Percentiles rank a stretch among this genome's conserved stretches.
Conservation (phyloP, 2,113 vertebrate genomes). For the Isurus oxyrinchus region DNA sequence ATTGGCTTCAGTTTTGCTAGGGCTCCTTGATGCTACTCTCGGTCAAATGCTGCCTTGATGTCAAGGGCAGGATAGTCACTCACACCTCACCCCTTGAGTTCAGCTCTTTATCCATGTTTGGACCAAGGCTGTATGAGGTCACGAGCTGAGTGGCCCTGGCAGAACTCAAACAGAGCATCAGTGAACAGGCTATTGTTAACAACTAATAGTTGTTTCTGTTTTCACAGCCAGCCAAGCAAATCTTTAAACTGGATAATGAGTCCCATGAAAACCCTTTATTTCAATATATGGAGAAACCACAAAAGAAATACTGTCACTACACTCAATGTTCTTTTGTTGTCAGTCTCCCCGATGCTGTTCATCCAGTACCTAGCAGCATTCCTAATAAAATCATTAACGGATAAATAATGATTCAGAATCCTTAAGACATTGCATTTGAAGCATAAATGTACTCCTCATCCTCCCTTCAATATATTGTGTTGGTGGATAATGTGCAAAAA, state of each 20-base stretch:
- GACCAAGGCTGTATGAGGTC: too few species aligned
- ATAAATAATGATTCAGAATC: not conserved
- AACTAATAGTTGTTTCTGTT: not conserved
- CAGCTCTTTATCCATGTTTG: too few species aligned
- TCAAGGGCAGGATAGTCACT: too few species aligned
- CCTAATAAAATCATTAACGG: not conserved
- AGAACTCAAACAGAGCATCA: too few species aligned
- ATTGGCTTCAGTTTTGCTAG: too few species aligned
- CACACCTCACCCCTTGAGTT: too few species aligned
- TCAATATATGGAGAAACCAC: not conserved
- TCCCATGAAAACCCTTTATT: not conserved
- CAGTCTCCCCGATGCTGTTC: not conserved
- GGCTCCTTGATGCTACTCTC: too few species aligned
- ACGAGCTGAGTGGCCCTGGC: too few species aligned
- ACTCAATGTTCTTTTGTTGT: not conserved
- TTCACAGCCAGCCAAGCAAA: not conserved
- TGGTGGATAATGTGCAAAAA: not conserved
- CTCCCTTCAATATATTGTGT: not conserved
- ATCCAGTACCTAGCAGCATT: not conserved
- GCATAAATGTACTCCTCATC: not conserved
- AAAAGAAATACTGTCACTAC: not conserved
- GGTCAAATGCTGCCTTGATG: too few species aligned
- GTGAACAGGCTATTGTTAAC: too few species aligned
- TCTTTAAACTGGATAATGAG: not conserved
- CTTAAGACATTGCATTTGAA: not conserved